phyloP scores from a whole-genome alignment of 2,113 vertebrate species.

The Microcebus ravelobensis region DNA sequence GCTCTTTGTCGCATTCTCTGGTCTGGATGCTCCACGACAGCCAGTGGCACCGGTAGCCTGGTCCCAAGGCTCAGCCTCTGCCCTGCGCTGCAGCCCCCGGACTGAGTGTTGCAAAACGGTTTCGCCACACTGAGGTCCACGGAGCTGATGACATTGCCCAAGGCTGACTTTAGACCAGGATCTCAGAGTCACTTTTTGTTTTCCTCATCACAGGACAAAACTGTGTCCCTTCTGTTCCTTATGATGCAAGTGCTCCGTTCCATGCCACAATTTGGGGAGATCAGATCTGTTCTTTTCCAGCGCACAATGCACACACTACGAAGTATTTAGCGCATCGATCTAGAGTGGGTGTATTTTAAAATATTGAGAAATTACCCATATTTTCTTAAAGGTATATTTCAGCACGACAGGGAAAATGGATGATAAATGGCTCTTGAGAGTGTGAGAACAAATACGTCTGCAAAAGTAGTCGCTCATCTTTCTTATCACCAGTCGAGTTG shows the following conservation, averaged over 20 bases:
- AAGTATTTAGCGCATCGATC: not conserved
- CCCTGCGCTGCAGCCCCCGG: not conserved
- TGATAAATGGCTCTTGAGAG: not conserved
- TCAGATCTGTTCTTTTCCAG: not conserved
- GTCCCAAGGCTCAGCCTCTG: not conserved
- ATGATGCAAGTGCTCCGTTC: not conserved
- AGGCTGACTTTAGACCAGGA: not conserved
- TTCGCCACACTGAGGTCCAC: fast-evolving
- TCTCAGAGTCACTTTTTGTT: no score
- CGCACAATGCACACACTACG: not conserved
- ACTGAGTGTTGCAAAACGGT: not conserved
- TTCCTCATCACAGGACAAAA: no score
- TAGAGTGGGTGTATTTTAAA: not conserved
- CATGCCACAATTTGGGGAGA: not conserved
- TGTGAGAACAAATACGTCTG: not conserved
- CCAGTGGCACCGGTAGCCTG: fast-evolving
- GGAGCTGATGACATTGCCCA: not conserved
- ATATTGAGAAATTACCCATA: not conserved
- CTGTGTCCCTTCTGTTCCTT: fast-evolving
- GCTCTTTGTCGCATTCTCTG: not conserved
- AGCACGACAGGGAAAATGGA: not conserved
- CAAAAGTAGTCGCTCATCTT: not conserved
- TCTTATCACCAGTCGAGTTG: not conserved
- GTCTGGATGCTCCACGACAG: not conserved
- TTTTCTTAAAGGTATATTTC: not conserved